These are phyloP conservation scores for Mobula hypostoma DNA, from an alignment of 2,113 vertebrate species.

Conservation along the genomic window DNA sequence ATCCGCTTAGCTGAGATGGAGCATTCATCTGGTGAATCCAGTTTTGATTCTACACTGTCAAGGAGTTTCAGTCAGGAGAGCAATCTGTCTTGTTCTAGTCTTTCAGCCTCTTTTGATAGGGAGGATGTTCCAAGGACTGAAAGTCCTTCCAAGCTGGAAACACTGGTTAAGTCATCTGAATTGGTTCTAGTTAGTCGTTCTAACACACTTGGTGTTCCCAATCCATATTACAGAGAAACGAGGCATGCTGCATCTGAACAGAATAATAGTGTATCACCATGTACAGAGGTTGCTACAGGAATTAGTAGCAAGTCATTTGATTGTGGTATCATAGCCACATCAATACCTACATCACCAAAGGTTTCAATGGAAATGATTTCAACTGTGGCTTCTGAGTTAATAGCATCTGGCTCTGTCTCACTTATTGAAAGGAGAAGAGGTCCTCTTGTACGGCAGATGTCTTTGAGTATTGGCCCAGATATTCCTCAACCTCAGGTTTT, in stretches of 20 bases:
- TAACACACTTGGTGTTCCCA: slow-evolving; percentile 74
- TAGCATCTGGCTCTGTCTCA: slow-evolving; percentile 64
- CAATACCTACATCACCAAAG: slow-evolving; percentile 53
- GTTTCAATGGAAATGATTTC: slow-evolving; percentile 48
- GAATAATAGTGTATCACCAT: slow-evolving; percentile 73
- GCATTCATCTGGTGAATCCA: slow-evolving; percentile 86
- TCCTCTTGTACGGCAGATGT: slow-evolving; percentile 87
- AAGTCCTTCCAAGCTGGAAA: slow-evolving; percentile 64
- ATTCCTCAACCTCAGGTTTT: slow-evolving; percentile 61
- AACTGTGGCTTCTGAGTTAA: slow-evolving; percentile 51
- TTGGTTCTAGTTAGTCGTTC: slow-evolving; percentile 64
- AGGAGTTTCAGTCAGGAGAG: slow-evolving; percentile 88
- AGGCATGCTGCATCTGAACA: slow-evolving; percentile 87
- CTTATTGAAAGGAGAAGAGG: slow-evolving; percentile 89
- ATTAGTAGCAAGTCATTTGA: slow-evolving; percentile 95
- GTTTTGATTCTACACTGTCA: slow-evolving; percentile 83
- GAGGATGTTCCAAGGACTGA: slow-evolving; percentile 76
- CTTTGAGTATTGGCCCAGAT: slow-evolving; percentile 82
- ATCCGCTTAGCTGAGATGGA: slow-evolving; percentile 92
- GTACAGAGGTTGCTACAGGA: slow-evolving; percentile 74
- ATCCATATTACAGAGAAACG: slow-evolving; percentile 67
- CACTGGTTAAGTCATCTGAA: slow-evolving; percentile 62
- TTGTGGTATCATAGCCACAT: slow-evolving; percentile 69
- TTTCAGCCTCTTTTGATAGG: slow-evolving; percentile 86
- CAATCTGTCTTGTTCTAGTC: slow-evolving; percentile 87